Evolutionary conservation across 2,113 vertebrate genomes (phyloP).

Genomic region (Paramisgurnus dabryanus): DNA sequence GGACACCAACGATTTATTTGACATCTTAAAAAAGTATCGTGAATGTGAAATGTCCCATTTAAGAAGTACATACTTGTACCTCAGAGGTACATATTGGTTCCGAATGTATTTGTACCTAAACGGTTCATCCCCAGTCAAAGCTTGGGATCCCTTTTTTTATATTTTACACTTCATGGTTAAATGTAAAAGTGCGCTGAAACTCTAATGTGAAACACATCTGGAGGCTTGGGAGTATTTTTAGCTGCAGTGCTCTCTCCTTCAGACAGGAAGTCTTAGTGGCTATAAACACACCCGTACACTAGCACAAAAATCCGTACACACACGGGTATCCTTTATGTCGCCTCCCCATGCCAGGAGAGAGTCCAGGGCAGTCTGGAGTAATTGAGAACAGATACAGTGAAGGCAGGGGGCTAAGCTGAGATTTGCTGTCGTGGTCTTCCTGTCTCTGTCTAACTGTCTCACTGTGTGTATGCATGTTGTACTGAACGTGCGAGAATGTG

Average conservation of each 20-base stretch:
- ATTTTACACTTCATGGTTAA: conserved; percentile 6
- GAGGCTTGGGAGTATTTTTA: conserved; percentile 59
- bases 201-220: conserved; percentile 60
- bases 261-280: conserved; percentile 56
- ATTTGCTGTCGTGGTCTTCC: conserved; percentile 10
- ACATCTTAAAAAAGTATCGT: no score
- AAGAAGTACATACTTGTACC: no score
- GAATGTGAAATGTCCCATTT: no score
- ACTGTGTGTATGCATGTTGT: not conserved
- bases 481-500: not conserved
- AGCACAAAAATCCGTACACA: conserved; percentile 34
- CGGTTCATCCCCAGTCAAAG: no score
- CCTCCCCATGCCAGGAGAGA: conserved; percentile 33
- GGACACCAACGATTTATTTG: no score
- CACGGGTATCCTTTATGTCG: not conserved
- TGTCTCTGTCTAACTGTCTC: not conserved
- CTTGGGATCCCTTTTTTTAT: not conserved
- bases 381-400: conserved; percentile 54
- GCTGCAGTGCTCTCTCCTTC: conserved; percentile 48
- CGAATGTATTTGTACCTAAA: no score
- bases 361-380: conserved; percentile 39
- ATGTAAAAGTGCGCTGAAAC: conserved; percentile 28
- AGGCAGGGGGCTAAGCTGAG: conserved; percentile 40
- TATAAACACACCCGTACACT: conserved; percentile 39
- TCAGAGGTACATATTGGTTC: no score